A percentile compares a stretch with the other conserved stretches of the same genome.
Evolutionary conservation across 30 jellyfish, hydroid and myxozoan genomes (phyloP).

Genomic region (Aurelia aurita): DNA sequence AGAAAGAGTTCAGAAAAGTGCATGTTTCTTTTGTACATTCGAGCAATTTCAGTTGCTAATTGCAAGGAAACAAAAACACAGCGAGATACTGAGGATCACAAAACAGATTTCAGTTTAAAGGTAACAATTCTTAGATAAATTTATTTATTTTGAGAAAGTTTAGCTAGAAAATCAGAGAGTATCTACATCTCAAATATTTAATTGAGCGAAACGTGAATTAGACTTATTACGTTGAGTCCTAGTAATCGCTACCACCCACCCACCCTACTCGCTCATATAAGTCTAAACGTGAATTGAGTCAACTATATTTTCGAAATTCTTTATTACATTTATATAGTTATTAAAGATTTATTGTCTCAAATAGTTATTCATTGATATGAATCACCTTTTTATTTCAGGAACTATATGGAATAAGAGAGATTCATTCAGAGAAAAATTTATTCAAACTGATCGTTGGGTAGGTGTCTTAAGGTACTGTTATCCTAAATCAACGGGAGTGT

Average conservation of each 20-base stretch:
- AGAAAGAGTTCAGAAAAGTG: slow-evolving; percentile 78
- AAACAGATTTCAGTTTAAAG: slow-evolving; percentile 79
- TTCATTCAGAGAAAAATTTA: slow-evolving; percentile 79
- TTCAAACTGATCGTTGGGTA: slow-evolving; percentile 91
- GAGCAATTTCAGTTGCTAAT: slow-evolving; percentile 83
- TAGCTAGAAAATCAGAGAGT: too few species aligned
- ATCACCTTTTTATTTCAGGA: slow-evolving; percentile 64
- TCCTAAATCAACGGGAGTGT: too few species aligned
- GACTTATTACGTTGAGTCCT: too few species aligned
- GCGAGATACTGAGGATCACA: slow-evolving; percentile 51
- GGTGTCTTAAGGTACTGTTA: neutral
- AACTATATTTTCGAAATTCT: too few species aligned
- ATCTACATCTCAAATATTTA: too few species aligned
- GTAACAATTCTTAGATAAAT: slow-evolving; percentile 6
- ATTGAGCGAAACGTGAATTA: too few species aligned
- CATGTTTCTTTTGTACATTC: slow-evolving; percentile 82
- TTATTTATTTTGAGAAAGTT: too few species aligned
- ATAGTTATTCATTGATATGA: neutral
- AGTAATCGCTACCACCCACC: too few species aligned
- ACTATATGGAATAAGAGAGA: slow-evolving; percentile 94
- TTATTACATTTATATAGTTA: too few species aligned
- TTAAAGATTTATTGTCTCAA: neutral
- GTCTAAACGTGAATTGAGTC: too few species aligned
- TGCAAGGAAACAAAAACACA: slow-evolving; percentile 63
- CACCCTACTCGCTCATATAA: too few species aligned